Evolutionary conservation across 2,888 invertebrate genomes (phyloP), one percentile per base, ranked within the genome.

Genomic region (Drosophila parthenogenetica): DNA sequence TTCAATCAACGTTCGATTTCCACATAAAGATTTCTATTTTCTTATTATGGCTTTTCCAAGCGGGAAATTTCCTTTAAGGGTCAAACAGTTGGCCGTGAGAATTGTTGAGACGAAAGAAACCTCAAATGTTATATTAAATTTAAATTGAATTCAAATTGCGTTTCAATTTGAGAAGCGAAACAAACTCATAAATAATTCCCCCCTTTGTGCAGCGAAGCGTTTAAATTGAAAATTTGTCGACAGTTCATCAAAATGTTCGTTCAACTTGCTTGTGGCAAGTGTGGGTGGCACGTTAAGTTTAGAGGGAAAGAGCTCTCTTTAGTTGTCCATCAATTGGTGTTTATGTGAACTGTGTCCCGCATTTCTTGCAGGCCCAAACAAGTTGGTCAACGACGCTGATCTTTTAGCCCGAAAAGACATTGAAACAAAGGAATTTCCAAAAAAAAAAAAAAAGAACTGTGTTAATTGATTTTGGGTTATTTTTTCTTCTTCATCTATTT

Each of bases 171-270:
- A 66, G 64, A 50, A 54, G 37, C 43, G 37, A 49, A 22, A 43
- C 50, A 66, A 55, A 54, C 55, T 43, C 75, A 82, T 86, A 78
- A 68, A 71, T 66, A 62, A 59, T 54, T 60, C 63, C 35, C 59
- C 59, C 59, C 37, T 42, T 39, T 81, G 70, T 63, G 53, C 78
- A 85, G 67, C 65, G 72, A 64, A 79, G 86, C 84, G 72, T 73
- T 87, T 77, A 73, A 87, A 72, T 76, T 73, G 67, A 48, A 59
- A 85, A 84, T 85, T 81, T 81, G 84, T 87, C 82, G 53, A 68
- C 72, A 71, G 70, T 70, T 76, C 78, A 50, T 85, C 87, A 58
- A 60, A 29, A 61, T 48, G 45, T 37, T 49, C 46, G 5, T 39
- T 10, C 22, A 10, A 39, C 22, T 14, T 19, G n/a, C 14, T 53